These are phyloP conservation scores for Python bivittatus DNA, from an alignment of 2,113 vertebrate genomes.

Conservation along the genomic window DNA sequence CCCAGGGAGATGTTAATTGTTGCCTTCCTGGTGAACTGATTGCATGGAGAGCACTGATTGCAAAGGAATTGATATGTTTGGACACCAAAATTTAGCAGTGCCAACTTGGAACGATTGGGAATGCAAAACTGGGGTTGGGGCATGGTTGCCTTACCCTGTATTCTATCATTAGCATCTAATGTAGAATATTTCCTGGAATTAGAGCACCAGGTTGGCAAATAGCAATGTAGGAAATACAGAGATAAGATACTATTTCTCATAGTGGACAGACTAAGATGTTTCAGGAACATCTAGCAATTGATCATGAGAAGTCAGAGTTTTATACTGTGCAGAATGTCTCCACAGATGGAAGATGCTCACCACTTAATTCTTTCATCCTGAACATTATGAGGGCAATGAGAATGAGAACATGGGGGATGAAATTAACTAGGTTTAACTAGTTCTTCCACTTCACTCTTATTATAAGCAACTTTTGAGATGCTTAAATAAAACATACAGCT, in stretches of 20 bases:
- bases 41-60: background rate
- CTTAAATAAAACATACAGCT: too few species aligned
- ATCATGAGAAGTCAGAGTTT: background rate
- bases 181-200: background rate
- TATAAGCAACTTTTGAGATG: background rate
- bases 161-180: background rate
- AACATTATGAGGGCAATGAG: background rate
- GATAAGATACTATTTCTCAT: background rate
- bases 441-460: background rate
- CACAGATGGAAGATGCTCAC: background rate
- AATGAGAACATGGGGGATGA: background rate
- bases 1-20: too few species aligned
- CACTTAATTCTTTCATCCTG: background rate
- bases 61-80: background rate
- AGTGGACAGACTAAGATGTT: background rate
- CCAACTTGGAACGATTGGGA: background rate
- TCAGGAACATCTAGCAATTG: background rate
- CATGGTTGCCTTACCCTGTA: background rate
- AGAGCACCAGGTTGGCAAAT: background rate
- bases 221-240: background rate
- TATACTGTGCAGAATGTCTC: background rate
- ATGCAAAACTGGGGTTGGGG: background rate
- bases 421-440: background rate
- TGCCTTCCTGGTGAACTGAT: too few species aligned
- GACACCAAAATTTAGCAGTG: background rate